Evolutionary conservation across 2,113 vertebrate genomes (phyloP).

Genomic region (Saccopteryx bilineata): DNA sequence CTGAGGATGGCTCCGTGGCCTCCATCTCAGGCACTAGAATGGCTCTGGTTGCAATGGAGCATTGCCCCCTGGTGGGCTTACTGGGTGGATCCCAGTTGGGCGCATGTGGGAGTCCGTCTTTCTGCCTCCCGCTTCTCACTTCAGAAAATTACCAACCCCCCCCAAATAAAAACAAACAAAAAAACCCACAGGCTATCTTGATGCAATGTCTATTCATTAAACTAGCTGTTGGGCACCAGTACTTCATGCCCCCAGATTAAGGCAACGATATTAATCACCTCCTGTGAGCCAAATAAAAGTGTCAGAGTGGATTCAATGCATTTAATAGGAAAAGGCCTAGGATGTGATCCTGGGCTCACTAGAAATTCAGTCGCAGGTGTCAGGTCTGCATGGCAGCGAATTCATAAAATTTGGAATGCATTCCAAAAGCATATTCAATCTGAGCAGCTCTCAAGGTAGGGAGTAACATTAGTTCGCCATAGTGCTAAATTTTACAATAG

Average conservation of each 20-base stretch:
- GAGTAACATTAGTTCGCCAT: slow-evolving; percentile 36
- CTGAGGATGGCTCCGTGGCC: too few species aligned
- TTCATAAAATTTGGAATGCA: neutral
- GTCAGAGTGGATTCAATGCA: neutral
- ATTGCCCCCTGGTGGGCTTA: too few species aligned
- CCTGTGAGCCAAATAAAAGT: slow-evolving; percentile 53
- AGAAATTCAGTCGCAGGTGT: slow-evolving; percentile 42
- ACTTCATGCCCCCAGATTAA: neutral
- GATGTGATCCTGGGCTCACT: neutral
- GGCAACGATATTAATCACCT: slow-evolving; percentile 16
- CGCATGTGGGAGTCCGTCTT: too few species aligned
- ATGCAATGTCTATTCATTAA: slow-evolving; percentile 28
- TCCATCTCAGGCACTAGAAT: too few species aligned
- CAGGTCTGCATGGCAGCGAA: rapidly evolving
- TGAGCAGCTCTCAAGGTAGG: slow-evolving; percentile 12
- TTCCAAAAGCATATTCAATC: neutral
- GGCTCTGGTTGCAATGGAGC: too few species aligned
- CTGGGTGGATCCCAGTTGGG: too few species aligned
- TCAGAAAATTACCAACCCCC: too few species aligned
- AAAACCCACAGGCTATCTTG: neutral
- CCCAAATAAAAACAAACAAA: too few species aligned
- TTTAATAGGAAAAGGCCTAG: neutral
- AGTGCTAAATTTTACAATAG: slow-evolving; percentile 69
- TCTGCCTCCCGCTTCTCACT: too few species aligned
- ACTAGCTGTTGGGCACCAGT: neutral